Base-by-base conservation (phyloP, 2,888 invertebrate genomes). In the Rhagonycha lutea region DNA sequence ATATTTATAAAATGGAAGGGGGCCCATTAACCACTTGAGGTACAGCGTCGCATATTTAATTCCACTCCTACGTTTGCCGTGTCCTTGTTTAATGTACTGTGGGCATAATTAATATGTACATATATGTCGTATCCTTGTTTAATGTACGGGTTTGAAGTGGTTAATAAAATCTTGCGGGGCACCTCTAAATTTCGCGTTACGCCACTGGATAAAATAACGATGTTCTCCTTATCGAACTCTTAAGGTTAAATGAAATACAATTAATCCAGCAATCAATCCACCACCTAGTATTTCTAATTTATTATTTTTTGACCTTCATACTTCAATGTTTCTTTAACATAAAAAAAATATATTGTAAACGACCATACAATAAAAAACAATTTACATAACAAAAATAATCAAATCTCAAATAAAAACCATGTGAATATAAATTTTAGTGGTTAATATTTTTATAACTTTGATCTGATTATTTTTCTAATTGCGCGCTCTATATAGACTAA, bases 221-320 rank as follows among this genome's bases (percentile, higher is more conserved):
- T 18, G 18, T 18, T 18, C 18, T 18, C 18, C 18, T 18, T 18
- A 18, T 18, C 18, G 18, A 18, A 18, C 2, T 12, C 12, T 12
- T 32, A 70, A 70, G 70, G 70, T 28, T 61, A 70, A 62, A 70
- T 70, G 70, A 63, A 70, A 70, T 26, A 63, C 70, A 70, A 70
- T 26, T 14, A 29, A 62, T 11, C 14, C 28, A 12, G 62, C 29
- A 70, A 70, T 61, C 12, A 70, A 70, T 70, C 70, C 18, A 63
- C n/a, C 63, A 18, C 18, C 18, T 18, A 18, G 18, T 32, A 32
- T 32, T 32, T 32, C 32, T 32, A 32, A 32, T 32, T n/a, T 12
- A 32, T 5, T 32, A 32, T 32, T 32, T 32, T 32, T 32, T 32
- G 32, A 32, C 32, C 32, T 32, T 32, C 32, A 32, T 32, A 32